Evolutionary conservation across 2,113 vertebrate genomes (phyloP).

Genomic region (Poeciliopsis turrubarensis): DNA sequence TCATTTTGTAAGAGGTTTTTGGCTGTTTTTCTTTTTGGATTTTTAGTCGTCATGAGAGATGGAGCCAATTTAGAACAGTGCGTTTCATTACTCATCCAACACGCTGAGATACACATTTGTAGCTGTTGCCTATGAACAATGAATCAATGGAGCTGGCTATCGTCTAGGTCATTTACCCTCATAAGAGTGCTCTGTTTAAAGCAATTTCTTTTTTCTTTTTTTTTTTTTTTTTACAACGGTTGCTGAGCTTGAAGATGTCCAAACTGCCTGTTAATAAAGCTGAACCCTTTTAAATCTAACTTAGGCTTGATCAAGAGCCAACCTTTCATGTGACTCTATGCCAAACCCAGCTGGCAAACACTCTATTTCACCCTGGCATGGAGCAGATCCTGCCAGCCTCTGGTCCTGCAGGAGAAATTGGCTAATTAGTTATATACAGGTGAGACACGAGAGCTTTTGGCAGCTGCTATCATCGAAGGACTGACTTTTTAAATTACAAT

Average conservation of each 20-base stretch:
- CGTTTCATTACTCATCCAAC: conserved; percentile 38
- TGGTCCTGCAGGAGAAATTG: conserved; percentile 46
- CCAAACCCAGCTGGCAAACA: conserved; percentile 49
- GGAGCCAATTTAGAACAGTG: conserved; percentile 36
- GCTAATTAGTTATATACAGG: conserved; percentile 50
- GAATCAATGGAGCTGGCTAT: conserved; percentile 28
- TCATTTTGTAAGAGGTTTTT: conserved; percentile 42
- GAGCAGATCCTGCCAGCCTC: conserved; percentile 34
- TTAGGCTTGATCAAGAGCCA: conserved; percentile 25
- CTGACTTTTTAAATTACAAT: not conserved
- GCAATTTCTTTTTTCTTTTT: too few species aligned
- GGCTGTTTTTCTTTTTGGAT: conserved; percentile 45
- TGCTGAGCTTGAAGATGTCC: conserved; percentile 27
- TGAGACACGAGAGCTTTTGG: conserved; percentile 28
- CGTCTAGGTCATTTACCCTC: conserved; percentile 18
- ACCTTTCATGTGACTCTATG: conserved; percentile 27
- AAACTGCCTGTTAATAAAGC: conserved; percentile 21
- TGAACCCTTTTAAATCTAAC: conserved; percentile 17
- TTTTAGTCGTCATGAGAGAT: conserved; percentile 21
- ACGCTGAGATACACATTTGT: conserved; percentile 8
- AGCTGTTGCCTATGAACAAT: conserved; percentile 34
- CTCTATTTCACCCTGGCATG: conserved; percentile 46
- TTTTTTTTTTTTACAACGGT: not conserved
- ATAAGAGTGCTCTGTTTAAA: not conserved
- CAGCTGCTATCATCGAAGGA: conserved; percentile 18